These are phyloP conservation scores for Palythoa grandiflora DNA, from an alignment of 92 coral and sea anemone genomes.

Conservation along the genomic window DNA sequence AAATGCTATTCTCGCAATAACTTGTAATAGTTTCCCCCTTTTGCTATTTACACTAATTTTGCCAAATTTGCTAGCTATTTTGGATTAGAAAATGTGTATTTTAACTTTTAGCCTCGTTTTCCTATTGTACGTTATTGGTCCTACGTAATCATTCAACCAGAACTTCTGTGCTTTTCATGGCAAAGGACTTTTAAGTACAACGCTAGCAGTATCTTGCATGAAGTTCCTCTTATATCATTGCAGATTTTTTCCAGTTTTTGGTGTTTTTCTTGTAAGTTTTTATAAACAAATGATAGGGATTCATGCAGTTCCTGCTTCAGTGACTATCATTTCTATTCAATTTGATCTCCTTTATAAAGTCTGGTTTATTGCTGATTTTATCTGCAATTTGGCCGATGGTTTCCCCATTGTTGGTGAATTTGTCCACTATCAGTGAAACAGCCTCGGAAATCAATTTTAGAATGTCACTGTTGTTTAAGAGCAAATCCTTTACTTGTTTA, in stretches of 20 bases:
- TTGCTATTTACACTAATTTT: no score
- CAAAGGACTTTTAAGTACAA: no score
- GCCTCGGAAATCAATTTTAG: slow-evolving; percentile 10
- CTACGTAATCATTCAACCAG: no score
- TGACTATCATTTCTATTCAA: neutral
- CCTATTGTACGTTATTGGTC: no score
- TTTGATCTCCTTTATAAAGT: slow-evolving; percentile 7
- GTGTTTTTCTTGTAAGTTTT: slow-evolving; percentile 5
- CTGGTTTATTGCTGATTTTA: slow-evolving; percentile 5
- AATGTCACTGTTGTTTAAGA: slow-evolving; percentile 15
- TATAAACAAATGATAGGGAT: neutral
- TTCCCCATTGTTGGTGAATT: neutral
- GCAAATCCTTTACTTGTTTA: slow-evolving; percentile 12
- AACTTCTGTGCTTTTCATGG: no score
- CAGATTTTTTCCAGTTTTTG: slow-evolving; percentile 13
- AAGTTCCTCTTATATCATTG: neutral
- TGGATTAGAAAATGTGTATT: no score
- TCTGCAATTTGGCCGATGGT: neutral
- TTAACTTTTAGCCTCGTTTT: no score
- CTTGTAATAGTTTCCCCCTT: no score
- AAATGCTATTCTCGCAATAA: no score
- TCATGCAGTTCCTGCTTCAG: neutral
- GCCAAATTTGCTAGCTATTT: no score
- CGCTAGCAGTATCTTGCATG: no score
- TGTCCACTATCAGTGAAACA: slow-evolving; percentile 21